A percentile compares a stretch with the other conserved stretches of the same genome.
Evolutionary conservation across 2,113 vertebrate species (phyloP).

Genomic region (Castor canadensis): DNA sequence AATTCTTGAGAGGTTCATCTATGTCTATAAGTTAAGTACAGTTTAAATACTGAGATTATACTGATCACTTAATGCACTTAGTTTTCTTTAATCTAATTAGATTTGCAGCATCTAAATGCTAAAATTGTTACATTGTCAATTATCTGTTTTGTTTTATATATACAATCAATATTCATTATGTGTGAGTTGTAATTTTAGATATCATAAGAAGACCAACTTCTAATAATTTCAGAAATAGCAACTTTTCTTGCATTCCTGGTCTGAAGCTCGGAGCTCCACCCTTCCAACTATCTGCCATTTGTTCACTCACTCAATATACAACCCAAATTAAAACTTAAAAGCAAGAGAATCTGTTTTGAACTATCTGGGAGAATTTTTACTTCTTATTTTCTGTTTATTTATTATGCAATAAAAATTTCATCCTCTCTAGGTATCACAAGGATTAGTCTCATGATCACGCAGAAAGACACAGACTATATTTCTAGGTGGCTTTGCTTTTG

Average conservation of each 20-base stretch:
- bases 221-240: not conserved
- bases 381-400: slow-evolving; percentile 20
- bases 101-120: not conserved
- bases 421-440: not conserved
- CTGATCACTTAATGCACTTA: not conserved
- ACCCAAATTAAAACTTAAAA: not conserved
- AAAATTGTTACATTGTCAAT: not conserved
- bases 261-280: not conserved
- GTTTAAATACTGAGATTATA: not conserved
- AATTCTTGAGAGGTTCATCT: not conserved
- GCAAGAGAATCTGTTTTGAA: not conserved
- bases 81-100: not conserved
- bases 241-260: not conserved
- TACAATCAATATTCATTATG: not conserved
- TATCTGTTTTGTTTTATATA: not conserved
- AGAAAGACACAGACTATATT: not conserved
- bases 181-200: not conserved
- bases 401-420: not conserved
- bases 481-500: not conserved
- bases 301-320: not conserved
- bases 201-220: not conserved
- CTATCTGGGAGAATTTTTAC: not conserved
- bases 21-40: not conserved
- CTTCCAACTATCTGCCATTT: not conserved
- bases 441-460: not conserved